Evolutionary conservation across 2,113 vertebrate genomes (phyloP).

Genomic region (Sceloporus tristichus): DNA sequence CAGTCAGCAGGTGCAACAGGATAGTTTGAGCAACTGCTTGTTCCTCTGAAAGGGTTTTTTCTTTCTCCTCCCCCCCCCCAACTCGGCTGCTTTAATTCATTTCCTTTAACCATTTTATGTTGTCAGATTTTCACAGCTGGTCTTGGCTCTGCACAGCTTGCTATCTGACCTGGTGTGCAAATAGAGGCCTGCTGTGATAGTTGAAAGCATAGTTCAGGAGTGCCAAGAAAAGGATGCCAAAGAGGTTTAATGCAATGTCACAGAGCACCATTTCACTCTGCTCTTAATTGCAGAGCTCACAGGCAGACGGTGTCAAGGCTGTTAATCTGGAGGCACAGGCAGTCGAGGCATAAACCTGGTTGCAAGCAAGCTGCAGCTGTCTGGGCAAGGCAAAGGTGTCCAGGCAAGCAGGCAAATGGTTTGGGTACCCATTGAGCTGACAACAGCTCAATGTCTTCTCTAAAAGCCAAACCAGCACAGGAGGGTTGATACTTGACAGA

Average conservation of each 20-base stretch:
- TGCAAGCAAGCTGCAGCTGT: neutral
- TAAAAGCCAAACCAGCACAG: neutral
- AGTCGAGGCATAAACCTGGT: neutral
- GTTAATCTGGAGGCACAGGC: neutral
- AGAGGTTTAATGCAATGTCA: neutral
- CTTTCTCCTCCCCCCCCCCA: no score
- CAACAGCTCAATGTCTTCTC: neutral
- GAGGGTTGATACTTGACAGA: neutral
- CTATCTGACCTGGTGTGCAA: neutral
- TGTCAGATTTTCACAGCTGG: conserved; percentile 19
- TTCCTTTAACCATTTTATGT: conserved; percentile 16
- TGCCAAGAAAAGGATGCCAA: neutral
- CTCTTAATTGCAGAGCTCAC: neutral
- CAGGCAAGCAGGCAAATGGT: neutral
- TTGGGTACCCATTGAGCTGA: neutral
- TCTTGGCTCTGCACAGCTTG: neutral
- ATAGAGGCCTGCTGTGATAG: neutral
- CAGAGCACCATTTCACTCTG: neutral
- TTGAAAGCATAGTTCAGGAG: neutral
- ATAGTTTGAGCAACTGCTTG: neutral
- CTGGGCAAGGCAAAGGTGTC: neutral
- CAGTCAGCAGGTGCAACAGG: neutral
- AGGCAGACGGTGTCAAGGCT: no score
- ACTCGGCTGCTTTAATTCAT: neutral
- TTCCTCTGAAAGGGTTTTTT: neutral